A percentile compares a stretch with the other conserved stretches of the same genome.
Conservation (phyloP, 2,113 vertebrate species). For the Platichthys stellatus region DNA sequence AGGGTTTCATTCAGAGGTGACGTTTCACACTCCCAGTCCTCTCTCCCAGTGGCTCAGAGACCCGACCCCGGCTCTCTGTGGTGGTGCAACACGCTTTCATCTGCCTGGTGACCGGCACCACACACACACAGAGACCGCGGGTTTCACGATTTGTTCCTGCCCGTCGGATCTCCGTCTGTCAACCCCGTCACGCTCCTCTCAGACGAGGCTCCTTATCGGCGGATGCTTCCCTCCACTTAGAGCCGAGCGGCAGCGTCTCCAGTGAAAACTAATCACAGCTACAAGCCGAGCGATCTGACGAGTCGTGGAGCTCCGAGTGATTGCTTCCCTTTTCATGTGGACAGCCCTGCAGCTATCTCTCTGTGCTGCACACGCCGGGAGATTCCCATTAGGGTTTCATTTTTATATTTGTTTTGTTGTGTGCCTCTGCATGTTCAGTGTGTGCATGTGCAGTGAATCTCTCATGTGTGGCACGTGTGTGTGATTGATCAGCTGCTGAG, state of each 20-base stretch:
- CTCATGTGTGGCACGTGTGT: background rate
- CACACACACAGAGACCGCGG: background rate
- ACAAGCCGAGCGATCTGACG: slow-evolving; percentile 11
- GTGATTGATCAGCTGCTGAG: slow-evolving; percentile 39
- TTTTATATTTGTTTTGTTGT: background rate
- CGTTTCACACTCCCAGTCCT: background rate
- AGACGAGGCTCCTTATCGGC: slow-evolving; percentile 31
- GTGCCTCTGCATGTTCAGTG: background rate
- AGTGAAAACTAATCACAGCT: slow-evolving; percentile 20
- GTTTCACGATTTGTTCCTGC: background rate
- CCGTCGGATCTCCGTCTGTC: background rate
- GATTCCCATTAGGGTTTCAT: slow-evolving; percentile 32
- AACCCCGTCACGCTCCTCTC: background rate
- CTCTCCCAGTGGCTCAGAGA: background rate
- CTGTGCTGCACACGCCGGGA: slow-evolving; percentile 24
- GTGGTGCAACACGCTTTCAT: background rate
- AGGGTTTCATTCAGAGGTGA: background rate
- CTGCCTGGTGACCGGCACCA: background rate
- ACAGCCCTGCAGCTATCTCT: slow-evolving; percentile 13
- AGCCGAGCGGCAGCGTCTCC: slow-evolving; percentile 7
- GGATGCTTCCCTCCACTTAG: background rate
- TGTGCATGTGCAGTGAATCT: background rate
- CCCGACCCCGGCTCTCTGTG: background rate
- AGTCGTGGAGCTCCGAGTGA: slow-evolving; percentile 40
- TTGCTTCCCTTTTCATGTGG: slow-evolving; percentile 43